Conservation (phyloP, 2,113 vertebrate species). For the Plestiodon gilberti region DNA sequence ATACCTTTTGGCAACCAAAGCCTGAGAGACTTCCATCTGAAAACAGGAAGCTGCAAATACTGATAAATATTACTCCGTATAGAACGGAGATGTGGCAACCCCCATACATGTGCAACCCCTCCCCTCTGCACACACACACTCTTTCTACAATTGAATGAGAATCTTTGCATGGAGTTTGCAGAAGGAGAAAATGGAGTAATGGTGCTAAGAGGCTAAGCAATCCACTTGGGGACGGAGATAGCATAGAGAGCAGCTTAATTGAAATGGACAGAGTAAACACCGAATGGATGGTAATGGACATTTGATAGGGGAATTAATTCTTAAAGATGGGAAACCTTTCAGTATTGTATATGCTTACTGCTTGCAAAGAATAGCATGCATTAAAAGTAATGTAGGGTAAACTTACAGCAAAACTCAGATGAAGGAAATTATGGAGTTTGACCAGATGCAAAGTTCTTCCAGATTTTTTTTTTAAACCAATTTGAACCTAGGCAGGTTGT, state of each 20-base stretch:
- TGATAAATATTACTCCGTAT: not conserved
- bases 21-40: not conserved
- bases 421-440: not conserved
- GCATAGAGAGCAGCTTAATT: conserved; percentile 42
- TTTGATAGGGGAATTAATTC: conserved; percentile 62
- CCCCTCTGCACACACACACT: not conserved
- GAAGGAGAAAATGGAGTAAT: not conserved
- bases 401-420: conserved; percentile 13
- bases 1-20: too few relatives aligned
- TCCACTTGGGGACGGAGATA: conserved; percentile 36
- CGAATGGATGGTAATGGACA: conserved; percentile 63
- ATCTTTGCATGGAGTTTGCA: not conserved
- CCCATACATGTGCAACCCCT: not conserved
- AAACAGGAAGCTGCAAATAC: not conserved
- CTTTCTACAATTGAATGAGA: conserved; percentile 1
- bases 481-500: not conserved
- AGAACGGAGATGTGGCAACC: not conserved
- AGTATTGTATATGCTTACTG: conserved; percentile 58
- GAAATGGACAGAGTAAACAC: conserved; percentile 66
- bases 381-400: conserved; percentile 47
- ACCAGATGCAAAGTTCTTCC: not conserved
- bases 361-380: conserved; percentile 57
- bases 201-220: conserved; percentile 36
- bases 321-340: conserved; percentile 58
- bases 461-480: not conserved